These are phyloP conservation scores for Acipenser oxyrinchus DNA, from an alignment of 2,797 vertebrate species.

Conservation along the genomic window DNA sequence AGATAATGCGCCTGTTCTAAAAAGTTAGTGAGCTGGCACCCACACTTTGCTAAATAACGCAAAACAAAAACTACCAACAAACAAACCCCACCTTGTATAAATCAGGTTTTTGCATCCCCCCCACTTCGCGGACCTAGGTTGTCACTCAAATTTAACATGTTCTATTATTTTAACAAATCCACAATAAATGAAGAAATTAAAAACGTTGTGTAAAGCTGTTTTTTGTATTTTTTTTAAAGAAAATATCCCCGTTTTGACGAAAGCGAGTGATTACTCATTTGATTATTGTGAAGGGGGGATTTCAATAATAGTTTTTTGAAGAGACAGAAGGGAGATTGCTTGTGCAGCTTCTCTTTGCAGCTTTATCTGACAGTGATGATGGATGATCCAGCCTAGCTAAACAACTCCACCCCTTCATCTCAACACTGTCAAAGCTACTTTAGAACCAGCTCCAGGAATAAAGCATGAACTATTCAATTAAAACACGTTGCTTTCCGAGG, in stretches of 20 bases:
- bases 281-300: slow-evolving; percentile 63
- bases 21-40: too few relatives aligned
- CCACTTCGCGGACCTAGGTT: too few relatives aligned
- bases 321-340: slow-evolving; percentile 87
- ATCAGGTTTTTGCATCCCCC: too few relatives aligned
- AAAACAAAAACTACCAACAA: too few relatives aligned
- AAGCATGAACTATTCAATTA: slow-evolving; percentile 64
- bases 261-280: slow-evolving; percentile 48
- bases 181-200: not conserved
- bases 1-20: too few relatives aligned
- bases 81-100: too few relatives aligned
- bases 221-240: slow-evolving; percentile 24
- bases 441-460: slow-evolving; percentile 72
- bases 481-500: slow-evolving; percentile 13
- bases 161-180: not conserved
- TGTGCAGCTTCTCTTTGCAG: slow-evolving; percentile 79
- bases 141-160: not conserved
- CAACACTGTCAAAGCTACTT: slow-evolving; percentile 76
- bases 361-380: slow-evolving; percentile 93
- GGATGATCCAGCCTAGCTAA: slow-evolving; percentile 84
- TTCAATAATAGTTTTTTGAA: slow-evolving; percentile 86
- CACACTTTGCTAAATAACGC: too few relatives aligned
- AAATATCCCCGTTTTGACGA: slow-evolving; percentile 51
- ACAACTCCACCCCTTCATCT: slow-evolving; percentile 83
- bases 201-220: slow-evolving; percentile 25